These are phyloP conservation scores for Macroglossus sobrinus DNA, from an alignment of 2,113 vertebrate species.

Conservation along the genomic window DNA sequence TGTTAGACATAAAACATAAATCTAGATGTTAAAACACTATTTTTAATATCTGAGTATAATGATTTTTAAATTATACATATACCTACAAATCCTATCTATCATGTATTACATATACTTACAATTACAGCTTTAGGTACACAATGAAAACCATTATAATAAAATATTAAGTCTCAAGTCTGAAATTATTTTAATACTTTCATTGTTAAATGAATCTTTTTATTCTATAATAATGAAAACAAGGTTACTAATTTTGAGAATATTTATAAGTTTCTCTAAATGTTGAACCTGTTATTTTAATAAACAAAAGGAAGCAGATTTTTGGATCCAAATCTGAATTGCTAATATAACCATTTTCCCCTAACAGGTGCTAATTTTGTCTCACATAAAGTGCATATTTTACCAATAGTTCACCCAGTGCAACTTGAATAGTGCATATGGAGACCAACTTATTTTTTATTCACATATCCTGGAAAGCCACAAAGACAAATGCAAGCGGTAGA, in stretches of 20 bases:
- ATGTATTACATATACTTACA: neutral
- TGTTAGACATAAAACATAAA: neutral
- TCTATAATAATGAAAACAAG: slow-evolving; percentile 23
- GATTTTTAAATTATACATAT: neutral
- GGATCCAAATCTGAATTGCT: neutral
- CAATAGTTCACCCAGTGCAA: neutral
- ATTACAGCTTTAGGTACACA: neutral
- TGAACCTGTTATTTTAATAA: neutral
- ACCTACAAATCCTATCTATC: neutral
- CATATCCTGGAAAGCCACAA: neutral
- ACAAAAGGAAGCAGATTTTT: neutral
- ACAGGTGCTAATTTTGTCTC: neutral
- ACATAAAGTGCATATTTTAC: slow-evolving; percentile 13
- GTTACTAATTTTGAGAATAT: neutral
- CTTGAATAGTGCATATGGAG: neutral
- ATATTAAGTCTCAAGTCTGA: neutral
- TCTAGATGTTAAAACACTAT: neutral
- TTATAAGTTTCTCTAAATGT: neutral
- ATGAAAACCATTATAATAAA: slow-evolving; percentile 19
- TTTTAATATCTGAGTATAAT: slow-evolving; percentile 3
- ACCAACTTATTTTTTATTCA: slow-evolving; percentile 14
- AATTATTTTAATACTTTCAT: slow-evolving; percentile 5
- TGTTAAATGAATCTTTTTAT: slow-evolving; percentile 8
- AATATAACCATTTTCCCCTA: neutral
- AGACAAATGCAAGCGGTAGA: neutral